Conservation (phyloP, 2,797 vertebrate genomes). For the Galaxias olidus region DNA sequence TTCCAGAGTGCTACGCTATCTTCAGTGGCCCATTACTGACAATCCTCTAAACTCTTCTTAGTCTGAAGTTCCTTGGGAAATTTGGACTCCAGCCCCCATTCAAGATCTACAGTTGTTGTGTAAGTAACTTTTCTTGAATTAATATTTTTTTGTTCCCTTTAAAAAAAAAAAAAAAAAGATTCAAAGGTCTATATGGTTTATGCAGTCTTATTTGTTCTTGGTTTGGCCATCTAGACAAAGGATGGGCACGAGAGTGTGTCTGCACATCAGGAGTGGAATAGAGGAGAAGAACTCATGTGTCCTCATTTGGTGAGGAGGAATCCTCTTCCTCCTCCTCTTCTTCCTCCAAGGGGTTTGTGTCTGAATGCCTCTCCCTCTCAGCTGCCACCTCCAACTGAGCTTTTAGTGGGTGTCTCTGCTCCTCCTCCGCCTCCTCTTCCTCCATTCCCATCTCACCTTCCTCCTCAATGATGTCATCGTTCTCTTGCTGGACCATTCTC, state of each 20-base stretch:
- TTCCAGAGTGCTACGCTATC: constrained; percentile 76
- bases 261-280: constrained; percentile 60
- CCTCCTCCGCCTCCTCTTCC: constrained; percentile 65
- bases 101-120: constrained; percentile 91
- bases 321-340: constrained; percentile 67
- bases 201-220: constrained; percentile 78
- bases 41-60: constrained; percentile 51
- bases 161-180: constrained; percentile 79
- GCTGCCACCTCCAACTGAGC: constrained; percentile 61
- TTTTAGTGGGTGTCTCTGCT: constrained; percentile 65
- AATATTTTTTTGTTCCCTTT: constrained; percentile 82
- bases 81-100: constrained; percentile 58
- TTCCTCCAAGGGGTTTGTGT: constrained; percentile 79
- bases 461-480: constrained; percentile 53
- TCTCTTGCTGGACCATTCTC: constrained; percentile 53
- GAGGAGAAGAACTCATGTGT: constrained; percentile 77
- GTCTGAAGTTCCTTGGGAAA: constrained; percentile 56
- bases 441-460: constrained; percentile 60
- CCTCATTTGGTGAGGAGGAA: constrained; percentile 78
- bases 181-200: constrained; percentile 80
- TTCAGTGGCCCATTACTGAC: constrained; percentile 55
- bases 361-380: constrained; percentile 76
- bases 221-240: constrained; percentile 68
- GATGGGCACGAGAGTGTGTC: constrained; percentile 54
- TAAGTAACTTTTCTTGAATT: constrained; percentile 78